These are phyloP conservation scores for Syndactyla subalaris DNA, from an alignment of 2,797 vertebrate species.

Conservation along the genomic window DNA sequence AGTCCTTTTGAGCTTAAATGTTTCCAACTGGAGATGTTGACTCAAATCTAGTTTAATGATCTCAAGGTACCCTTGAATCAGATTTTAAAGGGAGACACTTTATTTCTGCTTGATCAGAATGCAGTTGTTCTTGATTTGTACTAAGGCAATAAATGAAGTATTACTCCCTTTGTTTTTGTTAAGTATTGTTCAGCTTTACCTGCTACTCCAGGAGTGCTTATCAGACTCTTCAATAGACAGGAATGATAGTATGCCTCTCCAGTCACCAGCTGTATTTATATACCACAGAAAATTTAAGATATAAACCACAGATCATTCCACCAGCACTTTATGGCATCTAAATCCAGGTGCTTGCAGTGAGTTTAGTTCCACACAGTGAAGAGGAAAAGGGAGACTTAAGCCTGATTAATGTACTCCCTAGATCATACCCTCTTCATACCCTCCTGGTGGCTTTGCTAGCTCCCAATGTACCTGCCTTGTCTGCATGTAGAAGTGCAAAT, in stretches of 20 bases:
- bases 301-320: neutral
- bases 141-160: neutral
- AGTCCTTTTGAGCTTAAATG: neutral
- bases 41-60: conserved; percentile 4
- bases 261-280: neutral
- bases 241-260: neutral
- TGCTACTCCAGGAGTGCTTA: neutral
- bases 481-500: neutral
- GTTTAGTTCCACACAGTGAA: neutral
- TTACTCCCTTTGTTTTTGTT: neutral
- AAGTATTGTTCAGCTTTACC: neutral
- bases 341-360: neutral
- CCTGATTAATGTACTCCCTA: neutral
- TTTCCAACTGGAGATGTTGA: neutral
- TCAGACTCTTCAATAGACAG: neutral
- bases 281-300: neutral
- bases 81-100: conserved; percentile 11
- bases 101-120: conserved; percentile 8
- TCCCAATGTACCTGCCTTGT: neutral
- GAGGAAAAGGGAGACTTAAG: neutral
- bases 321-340: neutral
- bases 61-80: neutral
- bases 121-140: neutral
- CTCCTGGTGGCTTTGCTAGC: neutral
- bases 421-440: neutral